Evolutionary conservation across 1,140 invertebrate genomes (phyloP).

Genomic region (Diuraphis noxia): DNA sequence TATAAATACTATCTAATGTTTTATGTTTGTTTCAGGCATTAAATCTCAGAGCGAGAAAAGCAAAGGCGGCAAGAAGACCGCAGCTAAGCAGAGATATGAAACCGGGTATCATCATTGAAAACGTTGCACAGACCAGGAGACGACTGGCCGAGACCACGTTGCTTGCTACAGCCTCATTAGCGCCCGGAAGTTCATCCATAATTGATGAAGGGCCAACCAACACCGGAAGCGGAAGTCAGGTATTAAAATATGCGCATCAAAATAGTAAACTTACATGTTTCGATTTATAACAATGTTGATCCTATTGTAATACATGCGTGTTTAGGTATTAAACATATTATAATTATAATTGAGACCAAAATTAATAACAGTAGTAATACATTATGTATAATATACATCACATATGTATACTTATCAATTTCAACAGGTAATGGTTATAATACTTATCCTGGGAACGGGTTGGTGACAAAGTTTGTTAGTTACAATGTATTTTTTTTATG

Average conservation of each 20-base stretch:
- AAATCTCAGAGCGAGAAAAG: slow-evolving; percentile 79
- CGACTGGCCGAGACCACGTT: slow-evolving; percentile 80
- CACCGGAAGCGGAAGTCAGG: slow-evolving; percentile 78
- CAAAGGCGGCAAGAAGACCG: slow-evolving; percentile 74
- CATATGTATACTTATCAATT: not conserved
- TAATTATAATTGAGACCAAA: not conserved
- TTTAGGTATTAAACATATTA: not conserved
- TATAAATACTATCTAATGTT: not conserved
- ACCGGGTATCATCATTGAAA: slow-evolving; percentile 84
- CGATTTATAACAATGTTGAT: not conserved
- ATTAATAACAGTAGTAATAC: not conserved
- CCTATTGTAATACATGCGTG: not conserved
- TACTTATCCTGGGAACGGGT: not conserved
- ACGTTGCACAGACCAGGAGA: slow-evolving; percentile 78
- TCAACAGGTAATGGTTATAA: not conserved
- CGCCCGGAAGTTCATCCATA: slow-evolving; percentile 65
- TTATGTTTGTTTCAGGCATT: slow-evolving; percentile 66
- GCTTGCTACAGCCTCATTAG: slow-evolving; percentile 60
- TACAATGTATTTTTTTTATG: not conserved
- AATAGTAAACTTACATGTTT: not conserved
- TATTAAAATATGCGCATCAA: slow-evolving; percentile 56
- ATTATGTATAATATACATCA: no score
- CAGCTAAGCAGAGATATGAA: slow-evolving; percentile 70
- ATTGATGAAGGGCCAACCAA: slow-evolving; percentile 77
- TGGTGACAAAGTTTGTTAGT: not conserved